A percentile compares a stretch with the other conserved stretches of the same genome.
These are phyloP conservation scores for Hydrotaea diabolus DNA, from an alignment of 2,888 invertebrate genomes.

Conservation along the genomic window DNA sequence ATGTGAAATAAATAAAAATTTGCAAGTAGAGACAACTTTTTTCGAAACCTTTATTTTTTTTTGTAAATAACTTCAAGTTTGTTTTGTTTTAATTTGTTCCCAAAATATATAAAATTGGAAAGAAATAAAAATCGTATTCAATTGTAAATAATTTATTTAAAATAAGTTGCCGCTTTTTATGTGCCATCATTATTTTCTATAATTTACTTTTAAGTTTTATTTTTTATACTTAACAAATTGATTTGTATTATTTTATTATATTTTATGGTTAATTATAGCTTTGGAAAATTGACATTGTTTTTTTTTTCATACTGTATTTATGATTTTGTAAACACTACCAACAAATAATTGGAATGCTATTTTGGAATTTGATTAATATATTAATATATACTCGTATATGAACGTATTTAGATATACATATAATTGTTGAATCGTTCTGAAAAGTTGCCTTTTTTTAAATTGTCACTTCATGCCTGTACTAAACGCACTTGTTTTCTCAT, in stretches of 20 bases:
- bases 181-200: conserved; percentile 31
- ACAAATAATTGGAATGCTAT: conserved; percentile 37
- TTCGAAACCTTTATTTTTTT: conserved; percentile 42
- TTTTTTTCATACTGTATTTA: conserved; percentile 23
- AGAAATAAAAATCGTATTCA: neutral
- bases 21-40: conserved; percentile 63
- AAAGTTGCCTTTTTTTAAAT: conserved; percentile 34
- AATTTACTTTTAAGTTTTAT: conserved; percentile 19
- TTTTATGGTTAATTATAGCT: conserved; percentile 35
- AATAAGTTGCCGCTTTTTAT: conserved; percentile 61
- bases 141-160: conserved; percentile 39
- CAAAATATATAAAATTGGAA: neutral
- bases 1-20: conserved; percentile 51
- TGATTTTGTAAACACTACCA: conserved; percentile 21
- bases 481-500: conserved; percentile 36
- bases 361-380: conserved; percentile 25
- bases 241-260: conserved; percentile 49
- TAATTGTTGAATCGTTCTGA: neutral
- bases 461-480: neutral
- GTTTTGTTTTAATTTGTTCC: neutral
- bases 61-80: conserved; percentile 39
- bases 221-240: conserved; percentile 21
- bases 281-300: conserved; percentile 57
- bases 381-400: conserved; percentile 12
- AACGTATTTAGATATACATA: conserved; percentile 17